Conservation (phyloP, 2,888 invertebrate genomes). For the Apodemia duryi region DNA sequence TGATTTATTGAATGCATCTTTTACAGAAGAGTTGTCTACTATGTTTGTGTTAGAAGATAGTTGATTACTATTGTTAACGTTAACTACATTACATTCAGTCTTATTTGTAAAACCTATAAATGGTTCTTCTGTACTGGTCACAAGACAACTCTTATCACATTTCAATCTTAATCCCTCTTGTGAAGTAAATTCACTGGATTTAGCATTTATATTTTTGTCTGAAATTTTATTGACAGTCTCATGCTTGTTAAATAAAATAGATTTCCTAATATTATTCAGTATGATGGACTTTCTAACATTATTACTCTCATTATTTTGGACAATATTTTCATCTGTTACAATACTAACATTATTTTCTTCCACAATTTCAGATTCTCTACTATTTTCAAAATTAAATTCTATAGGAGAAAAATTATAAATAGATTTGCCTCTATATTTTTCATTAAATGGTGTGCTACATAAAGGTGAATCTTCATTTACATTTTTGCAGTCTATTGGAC, state of each 20-base stretch:
- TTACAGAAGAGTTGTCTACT: neutral
- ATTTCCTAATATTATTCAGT: neutral
- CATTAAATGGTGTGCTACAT: conserved; percentile 63
- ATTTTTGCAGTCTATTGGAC: conserved; percentile 37
- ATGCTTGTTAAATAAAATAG: neutral
- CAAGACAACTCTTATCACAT: conserved; percentile 17
- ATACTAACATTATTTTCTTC: conserved; percentile 37
- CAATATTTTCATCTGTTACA: conserved; percentile 25
- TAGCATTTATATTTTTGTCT: neutral
- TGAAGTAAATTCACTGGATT: neutral
- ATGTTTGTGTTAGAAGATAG: neutral
- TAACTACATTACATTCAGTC: neutral
- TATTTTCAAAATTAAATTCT: conserved; percentile 37
- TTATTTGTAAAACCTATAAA: conserved; percentile 31
- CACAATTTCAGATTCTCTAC: conserved; percentile 26
- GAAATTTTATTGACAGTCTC: conserved; percentile 16
- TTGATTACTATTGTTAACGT: neutral
- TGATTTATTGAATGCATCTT: conserved; percentile 11
- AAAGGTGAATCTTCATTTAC: conserved; percentile 48
- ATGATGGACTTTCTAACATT: neutral
- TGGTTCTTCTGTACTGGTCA: conserved; percentile 28
- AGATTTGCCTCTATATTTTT: conserved; percentile 59
- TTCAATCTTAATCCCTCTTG: neutral
- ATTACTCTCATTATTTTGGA: conserved; percentile 19
- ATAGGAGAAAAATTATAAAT: conserved; percentile 68